phyloP scores from a whole-genome alignment of 2,797 vertebrate genomes.

The Tamandua tetradactyla region DNA sequence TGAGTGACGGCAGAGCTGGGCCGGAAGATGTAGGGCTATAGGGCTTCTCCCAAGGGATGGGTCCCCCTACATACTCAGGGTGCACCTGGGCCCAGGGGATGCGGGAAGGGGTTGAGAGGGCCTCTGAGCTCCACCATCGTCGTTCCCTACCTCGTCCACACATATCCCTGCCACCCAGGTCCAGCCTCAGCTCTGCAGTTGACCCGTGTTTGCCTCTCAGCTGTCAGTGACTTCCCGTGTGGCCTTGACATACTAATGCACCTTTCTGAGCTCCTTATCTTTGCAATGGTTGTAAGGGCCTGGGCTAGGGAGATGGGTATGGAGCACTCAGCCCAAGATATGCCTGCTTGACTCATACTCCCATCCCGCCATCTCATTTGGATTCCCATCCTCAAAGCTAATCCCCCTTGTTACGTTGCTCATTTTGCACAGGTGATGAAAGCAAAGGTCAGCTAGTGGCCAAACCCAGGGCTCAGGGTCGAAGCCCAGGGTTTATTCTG shows the following conservation, averaged over 20 bases:
- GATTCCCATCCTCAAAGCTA: neutral
- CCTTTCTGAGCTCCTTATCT: neutral
- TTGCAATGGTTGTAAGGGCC: neutral
- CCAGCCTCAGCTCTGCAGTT: neutral
- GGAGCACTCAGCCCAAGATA: neutral
- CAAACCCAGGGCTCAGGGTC: neutral
- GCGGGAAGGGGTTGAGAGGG: neutral
- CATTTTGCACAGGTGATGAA: neutral
- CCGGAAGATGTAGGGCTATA: too few species aligned
- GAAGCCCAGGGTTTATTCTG: neutral
- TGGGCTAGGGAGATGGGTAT: neutral
- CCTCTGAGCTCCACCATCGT: neutral
- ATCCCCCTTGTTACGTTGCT: neutral
- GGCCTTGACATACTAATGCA: neutral
- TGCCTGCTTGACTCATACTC: neutral
- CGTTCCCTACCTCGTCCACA: neutral
- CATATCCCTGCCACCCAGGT: neutral
- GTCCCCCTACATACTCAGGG: neutral
- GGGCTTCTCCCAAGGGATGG: neutral
- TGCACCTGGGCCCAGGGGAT: neutral
- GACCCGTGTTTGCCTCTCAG: neutral
- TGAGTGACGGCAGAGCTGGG: neutral
- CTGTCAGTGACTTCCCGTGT: neutral
- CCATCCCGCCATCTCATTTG: neutral
- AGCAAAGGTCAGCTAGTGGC: neutral